Base-by-base conservation (phyloP, 2,113 vertebrate genomes). In the Pionites leucogaster region DNA sequence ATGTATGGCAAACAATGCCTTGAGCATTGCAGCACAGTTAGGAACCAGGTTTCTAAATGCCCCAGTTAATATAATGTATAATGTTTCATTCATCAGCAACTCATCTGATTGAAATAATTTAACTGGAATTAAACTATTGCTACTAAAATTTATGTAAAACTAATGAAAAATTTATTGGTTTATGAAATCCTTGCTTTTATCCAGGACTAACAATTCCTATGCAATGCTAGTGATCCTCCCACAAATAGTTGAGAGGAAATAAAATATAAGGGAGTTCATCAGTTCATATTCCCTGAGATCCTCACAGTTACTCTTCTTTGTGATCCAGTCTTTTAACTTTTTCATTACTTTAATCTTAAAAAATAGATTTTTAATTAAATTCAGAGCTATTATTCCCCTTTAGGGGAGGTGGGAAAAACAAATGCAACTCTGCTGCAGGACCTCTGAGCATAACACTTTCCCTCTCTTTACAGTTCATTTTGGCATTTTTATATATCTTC, bases 131-230 rank as follows among this genome's bases (percentile, higher is more conserved):
- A 98, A 98, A 98, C 94, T 95, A 96, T 97, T 96, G 96, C 97
- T 94, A 95, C 96, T 96, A 96, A 98, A 97, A 98, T 97, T 96
- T 97, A 97, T 96, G 91, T 97, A 92, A 92, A 97, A 88, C 94
- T 98, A 97, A 98, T 98, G 97, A 98, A 98, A 98, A 97, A 98
- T 98, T 98, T 97, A 98, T 98, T 97, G 90, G 93, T 96, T 97
- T 98, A 96, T 98, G 97, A 98, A 98, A 98, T 78, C 92, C 86
- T 97, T 97, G 92, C 96, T 97, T 98, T 98, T 98, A 97, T 97
- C 96, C 96, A 92, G 96, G 91, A 95, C 97, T 97, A 98, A 98
- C 97, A 98, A 98, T 98, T 98, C 90, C 91, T 97, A 92, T 97
- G 97, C 96, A 98, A 93, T 25, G 33, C 96, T 96, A 97, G 65